phyloP scores from a whole-genome alignment of 2,797 vertebrate genomes.

The Pygocentrus nattereri region DNA sequence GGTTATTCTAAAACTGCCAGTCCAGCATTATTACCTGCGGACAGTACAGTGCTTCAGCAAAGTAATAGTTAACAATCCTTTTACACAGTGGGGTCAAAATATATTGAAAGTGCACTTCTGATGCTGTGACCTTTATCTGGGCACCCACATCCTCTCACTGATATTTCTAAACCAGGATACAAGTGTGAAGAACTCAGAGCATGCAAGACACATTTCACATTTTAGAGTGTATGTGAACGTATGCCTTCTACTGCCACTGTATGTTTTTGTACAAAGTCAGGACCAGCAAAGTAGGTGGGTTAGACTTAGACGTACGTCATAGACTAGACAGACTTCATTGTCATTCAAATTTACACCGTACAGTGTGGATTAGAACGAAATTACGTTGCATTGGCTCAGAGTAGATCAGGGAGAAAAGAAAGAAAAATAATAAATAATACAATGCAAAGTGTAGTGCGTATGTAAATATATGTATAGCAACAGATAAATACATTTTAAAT shows the following conservation, averaged over 20 bases:
- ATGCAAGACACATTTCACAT: slow-evolving; percentile 4
- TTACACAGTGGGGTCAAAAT: slow-evolving; percentile 29
- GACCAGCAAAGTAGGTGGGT: no score
- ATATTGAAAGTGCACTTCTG: slow-evolving; percentile 8
- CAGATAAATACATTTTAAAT: no score
- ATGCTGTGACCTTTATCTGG: slow-evolving; percentile 50
- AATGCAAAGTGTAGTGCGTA: no score
- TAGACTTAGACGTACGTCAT: no score
- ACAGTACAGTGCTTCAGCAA: slow-evolving; percentile 14
- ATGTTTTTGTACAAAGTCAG: no score
- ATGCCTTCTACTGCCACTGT: slow-evolving; percentile 37
- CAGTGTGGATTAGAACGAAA: no score
- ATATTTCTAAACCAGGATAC: slow-evolving; percentile 27
- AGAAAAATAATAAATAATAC: no score
- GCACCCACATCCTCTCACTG: slow-evolving; percentile 45
- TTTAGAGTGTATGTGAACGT: neutral
- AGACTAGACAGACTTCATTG: no score
- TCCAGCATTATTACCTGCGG: slow-evolving; percentile 4
- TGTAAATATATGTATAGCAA: no score
- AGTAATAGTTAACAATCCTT: slow-evolving; percentile 4
- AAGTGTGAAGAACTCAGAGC: slow-evolving; percentile 8
- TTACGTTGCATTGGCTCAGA: no score
- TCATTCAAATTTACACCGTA: no score
- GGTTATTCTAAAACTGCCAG: slow-evolving; percentile 34
- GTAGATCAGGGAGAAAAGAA: no score